Conservation (phyloP, 2,888 invertebrate genomes). For the Mythimna pallens region DNA sequence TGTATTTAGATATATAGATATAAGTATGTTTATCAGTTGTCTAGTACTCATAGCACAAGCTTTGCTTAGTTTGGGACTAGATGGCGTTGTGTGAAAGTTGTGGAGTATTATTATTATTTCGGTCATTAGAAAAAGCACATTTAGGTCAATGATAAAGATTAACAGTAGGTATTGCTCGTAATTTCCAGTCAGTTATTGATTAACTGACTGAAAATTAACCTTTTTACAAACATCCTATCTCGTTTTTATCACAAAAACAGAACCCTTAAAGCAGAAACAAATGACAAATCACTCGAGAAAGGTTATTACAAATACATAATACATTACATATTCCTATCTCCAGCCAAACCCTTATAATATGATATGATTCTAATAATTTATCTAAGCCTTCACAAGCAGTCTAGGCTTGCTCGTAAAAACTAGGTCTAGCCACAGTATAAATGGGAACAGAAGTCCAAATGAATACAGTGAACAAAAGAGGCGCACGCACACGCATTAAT, state of each 20-base stretch:
- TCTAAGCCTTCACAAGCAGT: constrained; percentile 54
- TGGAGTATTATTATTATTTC: not conserved
- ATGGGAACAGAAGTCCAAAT: not conserved
- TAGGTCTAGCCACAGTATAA: constrained; percentile 31
- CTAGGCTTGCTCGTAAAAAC: constrained; percentile 52
- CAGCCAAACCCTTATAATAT: constrained; percentile 46
- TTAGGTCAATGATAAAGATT: not conserved
- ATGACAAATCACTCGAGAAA: constrained; percentile 13
- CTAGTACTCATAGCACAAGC: too few species aligned
- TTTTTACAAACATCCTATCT: not conserved
- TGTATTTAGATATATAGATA: too few species aligned
- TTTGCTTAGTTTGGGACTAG: too few species aligned
- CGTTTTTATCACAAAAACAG: not conserved
- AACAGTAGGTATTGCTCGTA: not conserved
- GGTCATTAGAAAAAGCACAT: not conserved
- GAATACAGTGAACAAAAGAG: not conserved
- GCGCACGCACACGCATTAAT: too few species aligned
- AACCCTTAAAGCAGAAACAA: not conserved
- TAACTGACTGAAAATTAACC: too few species aligned
- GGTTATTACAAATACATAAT: constrained; percentile 30
- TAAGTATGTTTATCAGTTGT: too few species aligned
- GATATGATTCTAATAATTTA: constrained; percentile 61
- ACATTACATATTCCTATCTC: constrained; percentile 19
- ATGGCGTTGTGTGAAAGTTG: too few species aligned
- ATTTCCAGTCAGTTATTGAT: not conserved